These are phyloP conservation scores for Arizona elegans DNA, from an alignment of 2,113 vertebrate genomes.

Conservation along the genomic window DNA sequence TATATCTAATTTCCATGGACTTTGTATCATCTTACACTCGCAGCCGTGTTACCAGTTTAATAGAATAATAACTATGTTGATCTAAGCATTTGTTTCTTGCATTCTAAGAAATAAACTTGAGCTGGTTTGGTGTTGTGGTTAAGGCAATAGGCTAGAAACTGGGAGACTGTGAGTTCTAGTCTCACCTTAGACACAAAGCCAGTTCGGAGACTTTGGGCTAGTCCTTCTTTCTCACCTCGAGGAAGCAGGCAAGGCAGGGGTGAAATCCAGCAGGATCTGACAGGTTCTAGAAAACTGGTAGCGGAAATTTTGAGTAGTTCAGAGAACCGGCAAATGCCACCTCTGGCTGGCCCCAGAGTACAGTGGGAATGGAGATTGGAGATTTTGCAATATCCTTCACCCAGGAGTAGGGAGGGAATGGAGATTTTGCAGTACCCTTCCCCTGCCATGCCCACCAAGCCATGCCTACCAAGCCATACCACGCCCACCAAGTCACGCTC, in stretches of 20 bases:
- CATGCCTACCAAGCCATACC: too few species aligned
- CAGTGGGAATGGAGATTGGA: too few species aligned
- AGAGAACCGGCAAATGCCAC: too few species aligned
- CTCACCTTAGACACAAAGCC: neutral
- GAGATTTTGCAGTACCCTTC: too few species aligned
- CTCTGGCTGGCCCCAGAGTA: too few species aligned
- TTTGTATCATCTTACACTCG: conserved; percentile 12
- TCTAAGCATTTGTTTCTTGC: conserved; percentile 20
- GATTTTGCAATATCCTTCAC: too few species aligned
- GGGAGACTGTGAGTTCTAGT: neutral
- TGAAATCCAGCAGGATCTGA: too few species aligned
- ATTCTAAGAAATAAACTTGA: conserved; percentile 17
- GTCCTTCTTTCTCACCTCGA: neutral
- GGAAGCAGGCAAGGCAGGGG: neutral
- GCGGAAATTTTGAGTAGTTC: too few species aligned
- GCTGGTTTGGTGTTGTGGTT: neutral
- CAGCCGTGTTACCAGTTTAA: conserved; percentile 3
- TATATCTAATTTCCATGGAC: conserved; percentile 26
- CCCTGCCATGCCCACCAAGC: too few species aligned
- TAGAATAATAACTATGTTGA: conserved; percentile 29
- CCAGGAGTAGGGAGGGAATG: too few species aligned
- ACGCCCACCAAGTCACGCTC: too few species aligned
- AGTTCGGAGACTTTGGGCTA: neutral
- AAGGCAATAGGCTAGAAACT: neutral
- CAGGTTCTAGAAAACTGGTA: too few species aligned